phyloP scores from a whole-genome alignment of 2,113 vertebrate genomes.

The Triplophysa rosa region DNA sequence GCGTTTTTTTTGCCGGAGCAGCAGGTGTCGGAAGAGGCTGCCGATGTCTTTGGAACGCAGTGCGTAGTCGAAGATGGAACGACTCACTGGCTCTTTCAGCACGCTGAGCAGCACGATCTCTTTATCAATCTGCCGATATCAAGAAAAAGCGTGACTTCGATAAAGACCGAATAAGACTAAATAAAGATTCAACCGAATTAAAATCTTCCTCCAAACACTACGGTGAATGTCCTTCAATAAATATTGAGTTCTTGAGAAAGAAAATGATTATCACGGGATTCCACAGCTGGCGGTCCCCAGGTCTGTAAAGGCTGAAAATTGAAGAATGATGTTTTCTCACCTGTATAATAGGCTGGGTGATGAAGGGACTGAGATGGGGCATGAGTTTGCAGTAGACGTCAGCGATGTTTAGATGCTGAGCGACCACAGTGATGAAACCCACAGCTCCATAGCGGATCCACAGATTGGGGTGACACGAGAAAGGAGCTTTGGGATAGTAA shows the following conservation, averaged over 20 bases:
- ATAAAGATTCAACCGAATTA: no score
- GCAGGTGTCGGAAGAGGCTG: constrained; percentile 90
- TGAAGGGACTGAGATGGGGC: constrained; percentile 92
- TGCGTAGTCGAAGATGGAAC: constrained; percentile 96
- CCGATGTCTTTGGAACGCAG: constrained; percentile 92
- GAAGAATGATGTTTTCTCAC: constrained; percentile 64
- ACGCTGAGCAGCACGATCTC: constrained; percentile 96
- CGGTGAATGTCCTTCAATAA: no score
- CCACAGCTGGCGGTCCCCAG: no score
- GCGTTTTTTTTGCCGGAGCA: constrained; percentile 91
- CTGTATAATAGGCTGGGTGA: constrained; percentile 97
- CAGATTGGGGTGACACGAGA: constrained; percentile 95
- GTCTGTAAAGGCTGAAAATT: no score
- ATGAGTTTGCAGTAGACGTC: constrained; percentile 98
- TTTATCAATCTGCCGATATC: constrained; percentile 85
- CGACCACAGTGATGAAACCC: constrained; percentile 96
- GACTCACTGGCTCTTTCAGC: constrained; percentile 92
- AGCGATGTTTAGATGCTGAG: constrained; percentile 91
- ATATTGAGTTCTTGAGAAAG: no score
- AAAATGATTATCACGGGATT: no score
- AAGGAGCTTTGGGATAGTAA: constrained; percentile 80
- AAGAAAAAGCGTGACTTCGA: background rate
- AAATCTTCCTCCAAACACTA: no score
- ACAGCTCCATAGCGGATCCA: constrained; percentile 98
- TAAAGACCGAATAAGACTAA: no score